These are phyloP conservation scores for Leucophenga montana DNA, from an alignment of 2,888 invertebrate species.

Conservation along the genomic window DNA sequence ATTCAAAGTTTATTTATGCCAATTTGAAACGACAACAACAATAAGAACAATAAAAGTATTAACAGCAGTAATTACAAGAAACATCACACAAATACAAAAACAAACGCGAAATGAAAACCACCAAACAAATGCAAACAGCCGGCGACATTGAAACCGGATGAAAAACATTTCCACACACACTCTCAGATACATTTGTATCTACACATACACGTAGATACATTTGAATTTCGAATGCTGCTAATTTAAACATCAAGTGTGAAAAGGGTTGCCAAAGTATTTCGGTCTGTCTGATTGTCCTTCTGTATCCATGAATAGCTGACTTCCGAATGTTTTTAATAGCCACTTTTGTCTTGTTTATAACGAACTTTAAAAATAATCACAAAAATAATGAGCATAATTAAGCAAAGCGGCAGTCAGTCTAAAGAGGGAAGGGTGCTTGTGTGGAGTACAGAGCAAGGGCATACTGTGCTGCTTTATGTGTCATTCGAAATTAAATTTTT, in stretches of 20 bases:
- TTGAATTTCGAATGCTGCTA: neutral
- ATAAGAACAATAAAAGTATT: slow-evolving; percentile 16
- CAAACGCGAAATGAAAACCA: slow-evolving; percentile 40
- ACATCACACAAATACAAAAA: slow-evolving; percentile 33
- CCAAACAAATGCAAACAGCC: slow-evolving; percentile 56
- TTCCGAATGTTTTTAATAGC: slow-evolving; percentile 22
- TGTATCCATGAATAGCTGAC: slow-evolving; percentile 32
- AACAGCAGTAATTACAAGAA: slow-evolving; percentile 19
- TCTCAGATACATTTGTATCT: neutral
- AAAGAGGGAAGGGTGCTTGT: neutral
- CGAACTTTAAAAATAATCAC: slow-evolving; percentile 46
- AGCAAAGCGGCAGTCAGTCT: slow-evolving; percentile 25
- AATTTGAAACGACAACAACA: slow-evolving; percentile 12
- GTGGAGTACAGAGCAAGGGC: neutral
- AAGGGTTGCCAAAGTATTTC: slow-evolving; percentile 11
- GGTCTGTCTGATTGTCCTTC: no score
- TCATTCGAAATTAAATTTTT: slow-evolving; percentile 61
- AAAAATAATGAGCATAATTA: slow-evolving; percentile 64
- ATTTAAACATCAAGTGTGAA: slow-evolving; percentile 17
- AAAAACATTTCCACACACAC: slow-evolving; percentile 24
- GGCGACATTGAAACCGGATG: slow-evolving; percentile 23
- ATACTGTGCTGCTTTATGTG: slow-evolving; percentile 52
- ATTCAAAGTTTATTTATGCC: slow-evolving; percentile 20
- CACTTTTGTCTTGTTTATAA: slow-evolving; percentile 32
- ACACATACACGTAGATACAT: neutral